These are phyloP conservation scores for Passer montanus DNA, from an alignment of 2,113 vertebrate genomes.

Conservation along the genomic window DNA sequence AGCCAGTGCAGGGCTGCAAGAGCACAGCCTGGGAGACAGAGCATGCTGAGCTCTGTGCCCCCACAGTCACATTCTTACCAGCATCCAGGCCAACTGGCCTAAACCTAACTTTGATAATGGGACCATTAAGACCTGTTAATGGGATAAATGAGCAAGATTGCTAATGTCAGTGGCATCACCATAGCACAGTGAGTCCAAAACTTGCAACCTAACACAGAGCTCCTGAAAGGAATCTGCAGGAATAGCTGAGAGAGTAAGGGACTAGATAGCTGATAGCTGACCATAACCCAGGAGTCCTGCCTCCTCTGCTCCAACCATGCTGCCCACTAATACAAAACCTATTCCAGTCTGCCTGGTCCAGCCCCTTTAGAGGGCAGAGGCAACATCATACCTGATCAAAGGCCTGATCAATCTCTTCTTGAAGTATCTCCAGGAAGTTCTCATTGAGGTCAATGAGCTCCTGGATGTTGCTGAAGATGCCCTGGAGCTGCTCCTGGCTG, in stretches of 20 bases:
- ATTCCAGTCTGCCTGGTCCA: not conserved
- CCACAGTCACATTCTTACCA: not conserved
- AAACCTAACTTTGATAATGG: not conserved
- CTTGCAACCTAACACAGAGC: not conserved
- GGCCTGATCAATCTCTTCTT: conserved; percentile 87
- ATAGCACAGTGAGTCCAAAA: not conserved
- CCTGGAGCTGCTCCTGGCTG: conserved; percentile 82
- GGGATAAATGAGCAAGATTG: not conserved
- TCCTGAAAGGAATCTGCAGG: not conserved
- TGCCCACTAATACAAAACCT: not conserved
- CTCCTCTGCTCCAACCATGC: not conserved
- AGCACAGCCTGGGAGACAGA: not conserved
- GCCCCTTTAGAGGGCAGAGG: not conserved
- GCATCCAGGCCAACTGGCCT: not conserved
- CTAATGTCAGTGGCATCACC: not conserved
- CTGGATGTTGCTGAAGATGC: conserved; percentile 88
- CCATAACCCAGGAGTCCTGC: not conserved
- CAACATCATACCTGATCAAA: conserved; percentile 81
- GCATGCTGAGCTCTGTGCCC: not conserved
- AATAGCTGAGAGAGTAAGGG: not conserved
- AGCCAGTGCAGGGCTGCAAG: not conserved
- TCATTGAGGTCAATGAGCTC: conserved; percentile 89
- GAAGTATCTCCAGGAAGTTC: conserved; percentile 85
- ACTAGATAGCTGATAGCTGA: not conserved
- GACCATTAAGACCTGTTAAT: not conserved